Percentiles rank a stretch among this genome's conserved stretches.
phyloP scores from a whole-genome alignment of 2,113 vertebrate species.

The Ancistrus triradiatus region DNA sequence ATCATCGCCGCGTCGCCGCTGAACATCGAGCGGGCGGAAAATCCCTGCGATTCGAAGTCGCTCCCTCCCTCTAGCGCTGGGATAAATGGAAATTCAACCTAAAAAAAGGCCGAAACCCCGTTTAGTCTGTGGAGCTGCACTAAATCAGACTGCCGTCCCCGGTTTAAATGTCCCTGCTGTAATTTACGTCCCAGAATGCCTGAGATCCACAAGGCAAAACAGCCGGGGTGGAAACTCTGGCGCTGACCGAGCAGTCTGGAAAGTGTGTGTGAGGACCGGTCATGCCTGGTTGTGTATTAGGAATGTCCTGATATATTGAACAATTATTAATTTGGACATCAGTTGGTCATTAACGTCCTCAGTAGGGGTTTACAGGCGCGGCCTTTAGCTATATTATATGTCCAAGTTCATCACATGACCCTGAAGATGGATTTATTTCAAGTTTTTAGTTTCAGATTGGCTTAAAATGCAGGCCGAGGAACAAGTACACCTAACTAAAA shows the following conservation, averaged over 20 bases:
- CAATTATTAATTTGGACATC: too few relatives aligned
- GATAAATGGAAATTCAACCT: conserved; percentile 87
- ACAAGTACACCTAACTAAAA: too few relatives aligned
- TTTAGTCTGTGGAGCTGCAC: conserved; percentile 75
- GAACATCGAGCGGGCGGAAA: conserved; percentile 22
- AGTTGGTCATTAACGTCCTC: too few relatives aligned
- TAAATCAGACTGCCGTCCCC: conserved; percentile 84
- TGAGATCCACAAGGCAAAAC: conserved; percentile 49
- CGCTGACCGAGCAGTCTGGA: conserved; percentile 47
- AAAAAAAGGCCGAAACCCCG: too few relatives aligned
- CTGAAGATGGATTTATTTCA: too few relatives aligned
- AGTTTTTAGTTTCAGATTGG: too few relatives aligned
- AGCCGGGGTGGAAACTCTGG: conserved; percentile 53
- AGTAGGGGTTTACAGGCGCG: too few relatives aligned
- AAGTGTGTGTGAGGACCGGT: conserved; percentile 48
- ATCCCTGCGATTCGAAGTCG: conserved; percentile 60
- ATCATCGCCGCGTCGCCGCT: conserved; percentile 3
- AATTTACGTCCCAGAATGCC: conserved; percentile 80
- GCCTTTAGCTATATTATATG: too few relatives aligned
- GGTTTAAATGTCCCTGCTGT: conserved; percentile 82
- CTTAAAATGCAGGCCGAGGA: too few relatives aligned
- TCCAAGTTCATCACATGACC: too few relatives aligned
- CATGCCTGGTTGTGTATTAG: conserved; percentile 10
- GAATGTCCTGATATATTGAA: too few relatives aligned
- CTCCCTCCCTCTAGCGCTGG: conserved; percentile 73